phyloP scores from a whole-genome alignment of 2,888 invertebrate genomes.

The Habrosyne pyritoides region DNA sequence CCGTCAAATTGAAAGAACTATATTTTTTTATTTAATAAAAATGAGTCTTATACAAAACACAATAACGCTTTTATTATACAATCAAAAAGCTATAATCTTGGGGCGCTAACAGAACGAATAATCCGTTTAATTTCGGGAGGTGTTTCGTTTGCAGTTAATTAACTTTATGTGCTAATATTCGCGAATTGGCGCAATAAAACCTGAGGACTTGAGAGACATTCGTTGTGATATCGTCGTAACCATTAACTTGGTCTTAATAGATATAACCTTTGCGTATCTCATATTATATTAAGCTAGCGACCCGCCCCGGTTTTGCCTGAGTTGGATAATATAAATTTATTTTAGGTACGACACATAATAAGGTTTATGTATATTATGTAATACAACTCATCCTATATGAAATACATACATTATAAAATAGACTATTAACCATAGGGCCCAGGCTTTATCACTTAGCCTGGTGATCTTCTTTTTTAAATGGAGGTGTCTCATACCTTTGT shows the following conservation, averaged over 20 bases:
- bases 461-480: too few species aligned
- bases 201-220: slow-evolving; percentile 36
- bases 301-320: too few species aligned
- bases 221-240: slow-evolving; percentile 34
- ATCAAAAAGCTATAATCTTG: slow-evolving; percentile 39
- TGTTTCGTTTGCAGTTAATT: slow-evolving; percentile 59
- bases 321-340: too few species aligned
- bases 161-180: slow-evolving; percentile 54
- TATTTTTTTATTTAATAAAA: neutral
- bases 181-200: slow-evolving; percentile 57
- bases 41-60: slow-evolving; percentile 10
- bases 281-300: too few species aligned
- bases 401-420: too few species aligned
- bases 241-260: slow-evolving; percentile 12
- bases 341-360: too few species aligned
- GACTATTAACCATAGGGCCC: too few species aligned
- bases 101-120: slow-evolving; percentile 37
- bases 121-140: slow-evolving; percentile 49
- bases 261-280: slow-evolving; percentile 9
- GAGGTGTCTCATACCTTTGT: too few species aligned
- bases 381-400: too few species aligned
- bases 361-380: too few species aligned
- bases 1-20: too few species aligned
- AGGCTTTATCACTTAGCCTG: too few species aligned
- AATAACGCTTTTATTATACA: slow-evolving; percentile 43